Percentiles rank a stretch among this genome's conserved stretches.
Evolutionary conservation across 2,888 invertebrate species (phyloP).

Genomic region (Melieria crassipennis): DNA sequence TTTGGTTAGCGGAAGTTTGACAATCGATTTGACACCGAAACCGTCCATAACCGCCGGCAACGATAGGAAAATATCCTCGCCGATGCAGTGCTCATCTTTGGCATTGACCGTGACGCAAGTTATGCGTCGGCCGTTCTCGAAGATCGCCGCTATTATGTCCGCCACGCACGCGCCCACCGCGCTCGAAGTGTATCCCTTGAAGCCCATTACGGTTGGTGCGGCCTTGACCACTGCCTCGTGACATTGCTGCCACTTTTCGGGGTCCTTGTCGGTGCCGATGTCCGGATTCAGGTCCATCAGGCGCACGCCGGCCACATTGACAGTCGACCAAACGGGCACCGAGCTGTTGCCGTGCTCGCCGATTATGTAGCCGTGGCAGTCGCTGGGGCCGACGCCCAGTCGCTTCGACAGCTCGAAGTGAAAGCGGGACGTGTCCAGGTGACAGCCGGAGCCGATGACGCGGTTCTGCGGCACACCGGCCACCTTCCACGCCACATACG

Average conservation of each 20-base stretch:
- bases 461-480: slow-evolving; percentile 83
- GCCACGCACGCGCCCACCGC: slow-evolving; percentile 81
- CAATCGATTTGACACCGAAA: slow-evolving; percentile 74
- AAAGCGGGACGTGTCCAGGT: slow-evolving; percentile 88
- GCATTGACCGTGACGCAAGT: slow-evolving; percentile 77
- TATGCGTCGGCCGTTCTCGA: slow-evolving; percentile 75
- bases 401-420: slow-evolving; percentile 82
- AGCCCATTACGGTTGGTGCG: slow-evolving; percentile 80
- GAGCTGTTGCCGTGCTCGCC: slow-evolving; percentile 91
- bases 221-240: slow-evolving; percentile 80
- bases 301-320: slow-evolving; percentile 84
- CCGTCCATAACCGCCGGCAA: slow-evolving; percentile 80
- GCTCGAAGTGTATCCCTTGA: slow-evolving; percentile 89
- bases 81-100: slow-evolving; percentile 73
- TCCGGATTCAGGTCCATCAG: slow-evolving; percentile 76
- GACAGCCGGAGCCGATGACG: slow-evolving; percentile 89
- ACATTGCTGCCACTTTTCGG: slow-evolving; percentile 77
- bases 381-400: slow-evolving; percentile 78
- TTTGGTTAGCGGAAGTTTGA: slow-evolving; percentile 74
- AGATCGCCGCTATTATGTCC: slow-evolving; percentile 72
- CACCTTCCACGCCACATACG: slow-evolving; percentile 88
- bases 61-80: slow-evolving; percentile 83
- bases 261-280: slow-evolving; percentile 75
- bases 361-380: slow-evolving; percentile 87
- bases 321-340: slow-evolving; percentile 90